Conservation (phyloP, 2,797 vertebrate genomes). For the Denticeps clupeoides region DNA sequence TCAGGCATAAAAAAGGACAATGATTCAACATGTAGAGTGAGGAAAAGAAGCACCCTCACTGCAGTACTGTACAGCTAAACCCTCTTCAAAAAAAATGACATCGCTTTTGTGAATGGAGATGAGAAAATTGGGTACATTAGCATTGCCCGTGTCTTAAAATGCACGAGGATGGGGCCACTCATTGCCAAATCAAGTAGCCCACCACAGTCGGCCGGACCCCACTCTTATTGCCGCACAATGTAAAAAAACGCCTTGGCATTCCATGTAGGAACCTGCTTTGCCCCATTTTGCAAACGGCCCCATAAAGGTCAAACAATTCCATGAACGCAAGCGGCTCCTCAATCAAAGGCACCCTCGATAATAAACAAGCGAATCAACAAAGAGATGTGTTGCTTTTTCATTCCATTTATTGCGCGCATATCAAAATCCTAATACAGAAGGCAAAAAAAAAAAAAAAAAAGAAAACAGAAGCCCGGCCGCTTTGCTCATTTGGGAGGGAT, state of each 20-base stretch:
- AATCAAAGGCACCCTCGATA: slow-evolving; percentile 41
- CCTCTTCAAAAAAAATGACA: no score
- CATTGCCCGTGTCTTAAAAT: slow-evolving; percentile 33
- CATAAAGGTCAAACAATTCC: slow-evolving; percentile 43
- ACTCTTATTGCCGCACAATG: slow-evolving; percentile 29
- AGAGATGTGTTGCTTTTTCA: slow-evolving; percentile 41
- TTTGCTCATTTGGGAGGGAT: slow-evolving; percentile 42
- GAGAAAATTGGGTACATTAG: slow-evolving; percentile 25
- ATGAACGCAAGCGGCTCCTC: slow-evolving; percentile 40
- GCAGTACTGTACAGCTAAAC: no score
- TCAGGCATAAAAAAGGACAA: no score
- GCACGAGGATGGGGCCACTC: slow-evolving; percentile 21
- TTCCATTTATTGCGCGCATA: slow-evolving; percentile 35
- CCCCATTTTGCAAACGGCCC: slow-evolving; percentile 33
- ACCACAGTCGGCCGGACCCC: slow-evolving; percentile 31
- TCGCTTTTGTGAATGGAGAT: no score
- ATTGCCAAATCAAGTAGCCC: slow-evolving; percentile 28
- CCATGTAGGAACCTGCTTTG: slow-evolving; percentile 26
- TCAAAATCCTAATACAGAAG: no score
- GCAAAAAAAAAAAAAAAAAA: no score
- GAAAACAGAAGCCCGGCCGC: slow-evolving; percentile 24
- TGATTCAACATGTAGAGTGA: no score
- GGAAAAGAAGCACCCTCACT: no score
- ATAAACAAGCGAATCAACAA: slow-evolving; percentile 48
- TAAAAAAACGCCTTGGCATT: slow-evolving; percentile 29